A percentile compares a stretch with the other conserved stretches of the same genome.
These are phyloP conservation scores for Ashinkailepas kermadecensis DNA, from an alignment of 2,888 invertebrate genomes.

Conservation along the genomic window DNA sequence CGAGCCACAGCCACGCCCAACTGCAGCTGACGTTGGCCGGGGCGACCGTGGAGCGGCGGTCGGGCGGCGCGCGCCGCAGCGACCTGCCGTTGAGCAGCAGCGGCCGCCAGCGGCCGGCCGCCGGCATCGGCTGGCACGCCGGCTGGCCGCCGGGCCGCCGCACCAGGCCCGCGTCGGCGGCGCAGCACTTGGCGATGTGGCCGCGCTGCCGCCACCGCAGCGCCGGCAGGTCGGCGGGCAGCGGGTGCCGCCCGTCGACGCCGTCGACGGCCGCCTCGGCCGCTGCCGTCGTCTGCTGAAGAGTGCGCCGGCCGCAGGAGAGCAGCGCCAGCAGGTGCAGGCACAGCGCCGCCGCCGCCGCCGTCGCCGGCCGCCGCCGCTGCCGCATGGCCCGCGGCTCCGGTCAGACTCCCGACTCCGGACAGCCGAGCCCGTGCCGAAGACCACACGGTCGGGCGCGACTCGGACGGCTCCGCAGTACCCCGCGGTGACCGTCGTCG, in stretches of 20 bases:
- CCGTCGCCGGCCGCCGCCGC: too few relatives aligned
- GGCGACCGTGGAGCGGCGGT: neutral
- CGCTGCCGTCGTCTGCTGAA: neutral
- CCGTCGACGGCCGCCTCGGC: neutral
- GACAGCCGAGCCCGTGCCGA: too few relatives aligned
- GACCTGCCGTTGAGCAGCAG: neutral
- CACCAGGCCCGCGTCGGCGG: neutral
- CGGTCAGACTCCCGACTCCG: too few relatives aligned
- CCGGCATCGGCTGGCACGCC: neutral
- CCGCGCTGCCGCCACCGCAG: neutral
- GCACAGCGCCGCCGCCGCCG: neutral
- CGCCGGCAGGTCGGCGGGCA: neutral
- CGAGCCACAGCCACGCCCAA: neutral
- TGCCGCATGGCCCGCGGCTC: too few relatives aligned
- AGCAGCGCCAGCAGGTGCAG: neutral
- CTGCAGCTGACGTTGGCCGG: neutral
- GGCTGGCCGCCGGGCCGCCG: neutral
- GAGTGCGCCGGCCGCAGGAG: neutral
- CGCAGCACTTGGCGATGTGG: neutral
- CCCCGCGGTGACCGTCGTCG: too few relatives aligned
- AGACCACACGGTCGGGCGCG: too few relatives aligned
- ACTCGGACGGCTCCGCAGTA: too few relatives aligned
- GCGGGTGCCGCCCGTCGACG: neutral
- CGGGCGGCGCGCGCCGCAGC: neutral
- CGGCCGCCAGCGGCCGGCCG: neutral